Evolutionary conservation across 2,888 invertebrate genomes (phyloP), one percentile per base, ranked within the genome.

Genomic region (Meandrusa payeni): DNA sequence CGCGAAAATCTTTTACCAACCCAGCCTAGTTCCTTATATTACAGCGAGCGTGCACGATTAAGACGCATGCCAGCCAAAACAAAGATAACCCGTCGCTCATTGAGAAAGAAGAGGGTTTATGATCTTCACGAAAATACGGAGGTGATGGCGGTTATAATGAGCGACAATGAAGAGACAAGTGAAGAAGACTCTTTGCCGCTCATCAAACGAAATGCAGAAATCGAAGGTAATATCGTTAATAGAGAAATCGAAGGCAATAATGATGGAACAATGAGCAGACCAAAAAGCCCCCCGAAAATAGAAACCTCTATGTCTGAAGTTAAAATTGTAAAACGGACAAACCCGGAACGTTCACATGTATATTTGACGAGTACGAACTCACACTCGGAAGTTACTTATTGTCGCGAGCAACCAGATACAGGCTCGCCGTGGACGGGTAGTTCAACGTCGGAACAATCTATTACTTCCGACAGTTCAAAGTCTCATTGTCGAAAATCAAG

Each of bases 61-160:
- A 62, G 52, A 27, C 53, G 45, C 6, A 29, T 53, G 0, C 40
- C 47, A 9, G 51, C 64, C 0, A 69, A 57, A 53, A 54, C 60
- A 55, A 53, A 65, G 4, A 55, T 68, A 5, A 76, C 76, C 2
- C 37, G 63, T 2, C 65, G 64, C 1, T 71, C 77, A 1, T 32
- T 68, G 11, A 61, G 48, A 34, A 74, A 73, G 0, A 76, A 77
- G 49, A 72, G 61, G 51, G 79, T 85, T 10, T 83, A 71, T 55
- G 83, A 87, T 54, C 50, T 83, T 29, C 78, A 85, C 43, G 81
- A 82, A 23, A 78, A 82, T 34, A 64, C 64, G 1, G 82, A 85
- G 50, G 17, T 73, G 2, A 81, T 85, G 81, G 59, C 66, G 0
- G 65, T 81, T 3, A 69, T 76, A 31, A 59, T 76, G 60, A 80